Evolutionary conservation across 2,888 invertebrate species (phyloP), one percentile per base, ranked within the genome.

Genomic region (Apodemia zela): DNA sequence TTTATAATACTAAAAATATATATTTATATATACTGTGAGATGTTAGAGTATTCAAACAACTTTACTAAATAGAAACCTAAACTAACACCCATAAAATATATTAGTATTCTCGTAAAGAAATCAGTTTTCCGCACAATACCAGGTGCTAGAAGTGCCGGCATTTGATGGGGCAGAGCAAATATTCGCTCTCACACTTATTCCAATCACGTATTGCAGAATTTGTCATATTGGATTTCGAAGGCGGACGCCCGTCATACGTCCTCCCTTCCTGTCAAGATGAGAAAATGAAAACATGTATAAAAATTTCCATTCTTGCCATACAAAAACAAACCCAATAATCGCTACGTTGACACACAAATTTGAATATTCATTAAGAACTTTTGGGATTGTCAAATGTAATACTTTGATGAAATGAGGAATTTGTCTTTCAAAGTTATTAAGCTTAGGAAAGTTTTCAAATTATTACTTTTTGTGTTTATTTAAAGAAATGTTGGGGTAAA

Each of bases 201-300:
- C 85, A 86, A 88, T 89, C 90, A 91, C 90, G 90, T 90, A 84
- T 81, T 83, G 81, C 84, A 85, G 86, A 91, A 91, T 90, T 91
- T 91, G 90, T 90, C 90, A 91, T 91, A 91, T 91, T 91, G 90
- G 90, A 91, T 90, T 90, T 89, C 84, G 82, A 78, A 83, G 76
- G 84, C 79, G 78, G 76, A 74, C 78, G 80, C 84, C 85, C 83
- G 79, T 86, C 88, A 89, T 85, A 84, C 85, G 79, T 83, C 81
- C 77, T 80, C 84, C 81, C 75, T 80, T 78, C 80, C 83, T 90
- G 89, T 89, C 90, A 88, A 76, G 75, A 77, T 77, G 85, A 74
- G 83, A 83, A 89, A 90, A 89, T 87, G 88, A 87, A 89, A 88
- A 85, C 86, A 86, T 87, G 86, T 82, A 86, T 87, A 87, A 86